phyloP scores from a whole-genome alignment of 92 coral and sea anemone species.

The Porites evermanni region DNA sequence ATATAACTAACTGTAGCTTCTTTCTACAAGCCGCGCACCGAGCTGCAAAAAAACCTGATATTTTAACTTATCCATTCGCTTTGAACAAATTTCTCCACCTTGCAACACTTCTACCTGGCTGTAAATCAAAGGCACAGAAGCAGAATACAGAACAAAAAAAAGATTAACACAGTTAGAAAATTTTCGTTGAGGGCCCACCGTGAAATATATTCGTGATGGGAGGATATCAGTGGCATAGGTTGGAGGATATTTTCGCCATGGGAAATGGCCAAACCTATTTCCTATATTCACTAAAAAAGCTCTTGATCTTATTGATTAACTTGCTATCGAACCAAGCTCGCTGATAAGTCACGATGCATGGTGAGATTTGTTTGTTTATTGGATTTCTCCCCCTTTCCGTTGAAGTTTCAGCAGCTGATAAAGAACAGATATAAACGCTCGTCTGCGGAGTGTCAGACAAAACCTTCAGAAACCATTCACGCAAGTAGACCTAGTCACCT shows the following conservation, averaged over 20 bases:
- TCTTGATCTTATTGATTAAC: constrained; percentile 22
- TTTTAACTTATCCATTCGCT: too few species aligned
- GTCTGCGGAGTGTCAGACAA: constrained; percentile 30
- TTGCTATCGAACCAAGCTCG: constrained; percentile 20
- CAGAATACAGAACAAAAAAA: constrained; percentile 12
- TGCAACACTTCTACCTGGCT: too few species aligned
- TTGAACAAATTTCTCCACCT: too few species aligned
- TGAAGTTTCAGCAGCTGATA: constrained; percentile 33
- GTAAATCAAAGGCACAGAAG: background rate
- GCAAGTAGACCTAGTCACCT: constrained; percentile 4
- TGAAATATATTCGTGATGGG: constrained; percentile 15
- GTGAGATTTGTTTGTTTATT: constrained; percentile 11
- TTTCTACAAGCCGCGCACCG: too few species aligned
- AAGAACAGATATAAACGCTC: constrained; percentile 33
- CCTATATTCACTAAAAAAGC: constrained; percentile 12
- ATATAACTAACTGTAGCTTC: too few species aligned
- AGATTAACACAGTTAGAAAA: constrained; percentile 35
- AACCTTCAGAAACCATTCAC: constrained; percentile 12
- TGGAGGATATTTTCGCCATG: constrained; percentile 12
- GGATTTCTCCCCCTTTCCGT: constrained; percentile 36
- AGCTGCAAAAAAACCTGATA: too few species aligned
- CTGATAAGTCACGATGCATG: constrained; percentile 18
- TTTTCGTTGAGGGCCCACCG: constrained; percentile 20
- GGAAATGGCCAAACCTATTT: constrained; percentile 27
- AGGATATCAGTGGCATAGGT: too few species aligned